phyloP scores from a whole-genome alignment of 2,797 vertebrate genomes.

The Podarcis siculus region DNA sequence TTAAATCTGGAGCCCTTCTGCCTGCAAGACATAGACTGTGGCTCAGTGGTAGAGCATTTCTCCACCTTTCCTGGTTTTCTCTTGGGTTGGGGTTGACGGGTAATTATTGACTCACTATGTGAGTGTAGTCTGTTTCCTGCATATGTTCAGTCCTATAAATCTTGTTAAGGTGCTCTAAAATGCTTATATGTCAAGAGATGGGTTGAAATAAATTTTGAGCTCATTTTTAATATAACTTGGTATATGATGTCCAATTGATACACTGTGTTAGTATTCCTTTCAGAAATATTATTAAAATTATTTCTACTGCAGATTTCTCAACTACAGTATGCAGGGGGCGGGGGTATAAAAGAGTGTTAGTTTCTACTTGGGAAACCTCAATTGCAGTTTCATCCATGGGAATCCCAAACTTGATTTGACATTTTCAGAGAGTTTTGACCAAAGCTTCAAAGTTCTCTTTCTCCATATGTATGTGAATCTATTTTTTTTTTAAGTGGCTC shows the following conservation, averaged over 20 bases:
- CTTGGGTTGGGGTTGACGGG: not conserved
- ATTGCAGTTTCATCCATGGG: not conserved
- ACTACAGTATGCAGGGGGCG: not conserved
- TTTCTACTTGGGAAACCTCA: not conserved
- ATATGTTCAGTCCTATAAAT: not conserved
- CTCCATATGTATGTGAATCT: slow-evolving; percentile 33
- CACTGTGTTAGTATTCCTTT: not conserved
- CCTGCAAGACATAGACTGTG: too few relatives aligned
- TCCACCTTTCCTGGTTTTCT: not conserved
- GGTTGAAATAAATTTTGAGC: not conserved
- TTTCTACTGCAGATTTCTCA: not conserved
- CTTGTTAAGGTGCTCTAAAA: not conserved
- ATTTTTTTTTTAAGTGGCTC: slow-evolving; percentile 46
- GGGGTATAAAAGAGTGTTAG: not conserved
- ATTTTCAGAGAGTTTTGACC: not conserved
- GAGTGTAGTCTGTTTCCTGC: not conserved
- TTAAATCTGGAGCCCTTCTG: too few relatives aligned
- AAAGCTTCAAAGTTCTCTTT: slow-evolving; percentile 25
- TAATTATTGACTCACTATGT: not conserved
- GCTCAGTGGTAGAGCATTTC: too few relatives aligned
- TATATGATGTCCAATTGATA: not conserved
- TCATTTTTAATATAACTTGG: not conserved
- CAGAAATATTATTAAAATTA: not conserved
- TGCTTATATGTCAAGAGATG: not conserved
- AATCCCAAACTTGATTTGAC: not conserved